Evolutionary conservation across 2,888 invertebrate species (phyloP).

Genomic region (Ectobius pallidus): DNA sequence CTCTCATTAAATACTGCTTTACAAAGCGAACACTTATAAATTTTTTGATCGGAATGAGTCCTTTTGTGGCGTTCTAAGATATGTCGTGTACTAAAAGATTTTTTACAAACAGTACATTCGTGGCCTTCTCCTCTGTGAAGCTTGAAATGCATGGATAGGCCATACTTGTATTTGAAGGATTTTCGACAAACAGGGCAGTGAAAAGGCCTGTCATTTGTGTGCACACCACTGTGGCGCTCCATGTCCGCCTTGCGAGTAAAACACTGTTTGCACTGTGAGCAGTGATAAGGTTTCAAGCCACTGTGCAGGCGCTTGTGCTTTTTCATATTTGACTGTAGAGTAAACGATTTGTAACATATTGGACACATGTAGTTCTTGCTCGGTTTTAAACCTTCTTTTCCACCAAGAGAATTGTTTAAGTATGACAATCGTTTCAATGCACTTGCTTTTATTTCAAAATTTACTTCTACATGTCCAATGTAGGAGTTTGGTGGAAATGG

Average conservation of each 20-base stretch:
- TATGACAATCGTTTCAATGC: neutral
- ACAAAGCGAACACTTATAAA: slow-evolving; percentile 1
- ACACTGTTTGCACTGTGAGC: neutral
- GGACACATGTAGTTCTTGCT: neutral
- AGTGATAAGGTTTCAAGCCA: neutral
- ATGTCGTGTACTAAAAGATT: slow-evolving; percentile 7
- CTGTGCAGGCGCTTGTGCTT: neutral
- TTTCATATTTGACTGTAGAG: neutral
- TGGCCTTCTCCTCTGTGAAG: slow-evolving; percentile 10
- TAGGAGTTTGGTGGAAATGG: neutral
- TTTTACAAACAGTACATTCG: neutral
- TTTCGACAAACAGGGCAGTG: slow-evolving; percentile 11
- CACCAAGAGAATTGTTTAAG: neutral
- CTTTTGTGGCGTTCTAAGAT: slow-evolving; percentile 4
- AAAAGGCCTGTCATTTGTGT: slow-evolving; percentile 1
- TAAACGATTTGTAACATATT: neutral
- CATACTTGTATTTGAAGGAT: slow-evolving; percentile 20
- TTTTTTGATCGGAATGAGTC: neutral
- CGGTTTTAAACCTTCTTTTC: neutral
- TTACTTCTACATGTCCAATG: neutral
- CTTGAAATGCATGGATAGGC: slow-evolving; percentile 14
- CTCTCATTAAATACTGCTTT: slow-evolving; percentile 6
- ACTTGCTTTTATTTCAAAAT: neutral
- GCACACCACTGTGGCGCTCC: slow-evolving; percentile 12
- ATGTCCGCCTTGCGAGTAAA: slow-evolving; percentile 13